These are phyloP conservation scores for Branchinecta sandiegonensis DNA, from an alignment of 2,888 invertebrate genomes.

Conservation along the genomic window DNA sequence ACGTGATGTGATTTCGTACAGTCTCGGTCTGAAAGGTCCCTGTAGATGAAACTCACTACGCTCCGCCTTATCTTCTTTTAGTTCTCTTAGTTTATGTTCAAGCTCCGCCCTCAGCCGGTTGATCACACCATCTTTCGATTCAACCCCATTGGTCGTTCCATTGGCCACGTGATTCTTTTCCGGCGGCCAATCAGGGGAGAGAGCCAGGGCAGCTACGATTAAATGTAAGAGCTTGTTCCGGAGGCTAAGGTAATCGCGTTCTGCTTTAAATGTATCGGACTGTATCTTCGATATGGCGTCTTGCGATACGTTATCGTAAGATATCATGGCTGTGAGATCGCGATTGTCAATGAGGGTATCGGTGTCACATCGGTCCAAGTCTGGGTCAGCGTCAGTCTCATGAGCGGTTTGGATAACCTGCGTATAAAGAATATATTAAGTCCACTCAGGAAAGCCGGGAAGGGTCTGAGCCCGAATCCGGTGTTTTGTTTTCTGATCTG, in stretches of 20 bases:
- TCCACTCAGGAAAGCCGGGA: not conserved
- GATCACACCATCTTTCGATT: not conserved
- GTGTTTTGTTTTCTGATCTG: no score
- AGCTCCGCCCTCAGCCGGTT: not conserved
- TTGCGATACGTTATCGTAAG: conserved; percentile 43
- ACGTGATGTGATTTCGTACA: not conserved
- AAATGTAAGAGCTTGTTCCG: conserved; percentile 34
- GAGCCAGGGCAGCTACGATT: conserved; percentile 31
- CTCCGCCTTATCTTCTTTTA: not conserved
- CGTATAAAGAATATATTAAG: conserved; percentile 26
- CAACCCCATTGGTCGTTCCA: conserved; percentile 23
- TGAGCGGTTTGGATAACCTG: conserved; percentile 40
- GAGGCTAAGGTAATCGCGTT: conserved; percentile 35
- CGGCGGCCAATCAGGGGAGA: conserved; percentile 20
- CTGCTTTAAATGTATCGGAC: conserved; percentile 26
- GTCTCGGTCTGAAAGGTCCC: not conserved
- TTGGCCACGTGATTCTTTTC: conserved; percentile 17
- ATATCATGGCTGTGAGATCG: conserved; percentile 53
- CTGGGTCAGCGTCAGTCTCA: conserved; percentile 45
- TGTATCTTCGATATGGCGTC: conserved; percentile 26
- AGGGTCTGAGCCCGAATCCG: not conserved
- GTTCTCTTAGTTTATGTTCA: not conserved
- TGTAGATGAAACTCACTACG: not conserved
- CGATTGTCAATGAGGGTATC: conserved; percentile 53
- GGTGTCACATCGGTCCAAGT: conserved; percentile 46